Percentiles rank a stretch among this genome's conserved stretches.
Evolutionary conservation across 1,140 invertebrate species (phyloP).

Genomic region (Apis dorsata): DNA sequence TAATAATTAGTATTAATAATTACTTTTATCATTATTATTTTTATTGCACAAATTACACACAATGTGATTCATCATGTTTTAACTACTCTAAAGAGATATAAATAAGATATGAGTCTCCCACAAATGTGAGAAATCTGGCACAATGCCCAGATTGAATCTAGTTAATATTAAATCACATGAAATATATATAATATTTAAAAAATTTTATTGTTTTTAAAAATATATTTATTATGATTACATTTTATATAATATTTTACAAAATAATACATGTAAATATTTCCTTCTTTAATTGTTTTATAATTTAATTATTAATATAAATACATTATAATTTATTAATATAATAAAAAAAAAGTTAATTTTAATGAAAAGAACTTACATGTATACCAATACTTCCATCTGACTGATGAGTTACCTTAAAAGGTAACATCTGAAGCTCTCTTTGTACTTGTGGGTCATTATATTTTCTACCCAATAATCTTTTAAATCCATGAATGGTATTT

Average conservation of each 20-base stretch:
- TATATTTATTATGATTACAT: too few species aligned
- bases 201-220: not conserved
- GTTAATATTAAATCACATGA: not conserved
- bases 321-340: not conserved
- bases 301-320: conserved; percentile 19
- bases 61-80: conserved; percentile 44
- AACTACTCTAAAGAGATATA: conserved; percentile 61
- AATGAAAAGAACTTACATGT: conserved; percentile 79
- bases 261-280: too few species aligned
- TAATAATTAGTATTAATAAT: conserved; percentile 1
- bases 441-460: conserved; percentile 93
- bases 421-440: conserved; percentile 87
- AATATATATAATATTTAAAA: conserved; percentile 24
- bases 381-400: conserved; percentile 89
- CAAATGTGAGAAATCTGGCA: conserved; percentile 53
- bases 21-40: conserved; percentile 5
- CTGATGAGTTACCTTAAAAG: conserved; percentile 87
- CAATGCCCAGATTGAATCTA: conserved; percentile 52
- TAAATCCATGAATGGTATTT: conserved; percentile 97
- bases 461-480: conserved; percentile 92
- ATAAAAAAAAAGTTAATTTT: not conserved
- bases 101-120: conserved; percentile 58
- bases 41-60: not conserved
- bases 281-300: not conserved
- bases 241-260: too few species aligned